Base-by-base conservation (phyloP, 2,888 invertebrate species). In the Chesias legatella region DNA sequence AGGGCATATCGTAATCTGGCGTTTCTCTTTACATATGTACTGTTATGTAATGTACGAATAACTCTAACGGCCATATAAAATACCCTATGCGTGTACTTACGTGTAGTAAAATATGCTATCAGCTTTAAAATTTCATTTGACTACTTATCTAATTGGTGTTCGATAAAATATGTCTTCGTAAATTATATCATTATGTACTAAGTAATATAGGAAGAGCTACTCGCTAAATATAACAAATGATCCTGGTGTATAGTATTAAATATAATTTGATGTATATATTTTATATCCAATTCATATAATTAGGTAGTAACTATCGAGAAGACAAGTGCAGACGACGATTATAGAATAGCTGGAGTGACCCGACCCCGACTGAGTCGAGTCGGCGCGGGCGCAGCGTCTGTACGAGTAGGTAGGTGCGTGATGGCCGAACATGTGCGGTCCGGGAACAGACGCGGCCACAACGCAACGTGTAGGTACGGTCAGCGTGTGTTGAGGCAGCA, bases 111-210 rank as follows among this genome's bases (percentile, higher is more conserved):
- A 27, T 48, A 46, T 29, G 34, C 55, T 56, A 55, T 58, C 52
- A 62, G 58, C 49, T 42, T 57, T 58, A 61, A 57, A 69, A 66
- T 63, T 65, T 67, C 44, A 55, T 59, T 73, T 72, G 69, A 65
- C 73, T 80, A 79, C 71, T 69, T 71, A 73, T 61, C 79, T 84
- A 82, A 55, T 82, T 82, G 84, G 83, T 83, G 84, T 83, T 82
- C 66, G 68, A 71, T 79, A 73, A 59, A 79, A 79, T 79, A 76
- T 79, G 75, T 74, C 71, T 67, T 73, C 63, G 68, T 69, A 67
- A 62, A 13, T 55, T 57, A 60, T 56, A 50, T 49, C 13, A 17
- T n/a, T n/a, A n/a, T n/a, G n/a, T n/a, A 22, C 3, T 32, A 35
- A 2, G 3, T 53, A 63, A n/a, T n/a, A n/a, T 53, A 63, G 56